Percentiles rank a stretch among this genome's conserved stretches.
Evolutionary conservation across 2,113 vertebrate genomes (phyloP).

Genomic region (Tonatia bakeri): DNA sequence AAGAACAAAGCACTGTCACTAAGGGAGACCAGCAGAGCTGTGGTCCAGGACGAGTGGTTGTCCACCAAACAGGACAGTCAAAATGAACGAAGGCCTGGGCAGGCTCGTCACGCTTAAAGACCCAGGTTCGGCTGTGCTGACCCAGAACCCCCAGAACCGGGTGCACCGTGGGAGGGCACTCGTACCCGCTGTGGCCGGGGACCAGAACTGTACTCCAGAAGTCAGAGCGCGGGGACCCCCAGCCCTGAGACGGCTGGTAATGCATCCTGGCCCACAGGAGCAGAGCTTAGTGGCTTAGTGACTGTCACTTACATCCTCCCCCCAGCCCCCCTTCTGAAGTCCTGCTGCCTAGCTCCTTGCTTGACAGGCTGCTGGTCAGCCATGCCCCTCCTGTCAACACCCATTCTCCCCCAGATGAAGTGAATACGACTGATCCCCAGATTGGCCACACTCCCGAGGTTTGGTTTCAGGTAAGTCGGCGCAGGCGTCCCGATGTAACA

Average conservation of each 20-base stretch:
- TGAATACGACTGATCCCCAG: background rate
- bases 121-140: background rate
- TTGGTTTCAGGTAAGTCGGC: background rate
- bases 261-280: background rate
- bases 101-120: background rate
- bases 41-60: background rate
- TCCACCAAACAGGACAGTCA: background rate
- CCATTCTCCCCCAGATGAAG: background rate
- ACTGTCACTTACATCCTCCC: background rate
- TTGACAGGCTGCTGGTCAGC: background rate
- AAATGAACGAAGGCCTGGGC: background rate
- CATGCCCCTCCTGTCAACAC: background rate
- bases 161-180: background rate
- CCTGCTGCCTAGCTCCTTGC: background rate
- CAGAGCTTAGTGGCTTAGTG: background rate
- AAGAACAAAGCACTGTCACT: background rate
- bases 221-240: background rate
- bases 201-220: background rate
- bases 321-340: rapidly evolving
- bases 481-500: background rate
- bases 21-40: background rate
- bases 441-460: background rate
- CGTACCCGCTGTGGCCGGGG: background rate
- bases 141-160: background rate
- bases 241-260: background rate